Evolutionary conservation across 2,797 vertebrate genomes (phyloP), one percentile per base, ranked within the genome.

Genomic region (Crypturellus tataupa): DNA sequence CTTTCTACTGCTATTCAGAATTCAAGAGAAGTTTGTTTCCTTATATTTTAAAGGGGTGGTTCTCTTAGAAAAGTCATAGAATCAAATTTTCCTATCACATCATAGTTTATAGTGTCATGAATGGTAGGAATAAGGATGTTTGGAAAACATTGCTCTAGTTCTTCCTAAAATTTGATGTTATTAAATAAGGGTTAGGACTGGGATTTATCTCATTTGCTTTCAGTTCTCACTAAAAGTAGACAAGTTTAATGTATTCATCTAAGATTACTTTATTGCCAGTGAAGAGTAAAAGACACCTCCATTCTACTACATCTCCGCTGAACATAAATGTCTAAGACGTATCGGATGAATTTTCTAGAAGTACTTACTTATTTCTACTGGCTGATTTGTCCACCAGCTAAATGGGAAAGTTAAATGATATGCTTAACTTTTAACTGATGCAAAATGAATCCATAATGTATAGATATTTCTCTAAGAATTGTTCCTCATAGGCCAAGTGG

Each of bases 11-110:
- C n/a, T 29, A 80, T 2, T 35, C 6, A 7, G 6, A 9, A 53
- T 2, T 72, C 11, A n/a, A 6, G n/a, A 49, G 89, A 70, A 67
- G 1, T 31, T 0, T 0, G 13, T 62, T 67, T 27, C 8, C n/a
- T 40, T 82, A 17, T 19, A 21, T 82, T 87, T 90, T 46, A 23
- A 80, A 19, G 10, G 47, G 3, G 1, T 42, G 3, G 31, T 60
- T 70, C 29, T 1, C 16, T 60, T 58, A 67, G 47, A 33, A 60
- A 90, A 90, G 67, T 44, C 9, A 44, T 3, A 58, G 11, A 37
- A 67, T 44, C 14, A 73, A 25, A 60, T 77, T 77, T 91, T 15
- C 19, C 5, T 77, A 33, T 2, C 6, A 65, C 21, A 37, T 10
- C 42, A 10, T 33, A 80, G 5, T 1, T 69, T 71, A 84, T 65